Evolutionary conservation across 2,113 vertebrate species (phyloP), one percentile per base, ranked within the genome.

Genomic region (Lanius ludovicianus): DNA sequence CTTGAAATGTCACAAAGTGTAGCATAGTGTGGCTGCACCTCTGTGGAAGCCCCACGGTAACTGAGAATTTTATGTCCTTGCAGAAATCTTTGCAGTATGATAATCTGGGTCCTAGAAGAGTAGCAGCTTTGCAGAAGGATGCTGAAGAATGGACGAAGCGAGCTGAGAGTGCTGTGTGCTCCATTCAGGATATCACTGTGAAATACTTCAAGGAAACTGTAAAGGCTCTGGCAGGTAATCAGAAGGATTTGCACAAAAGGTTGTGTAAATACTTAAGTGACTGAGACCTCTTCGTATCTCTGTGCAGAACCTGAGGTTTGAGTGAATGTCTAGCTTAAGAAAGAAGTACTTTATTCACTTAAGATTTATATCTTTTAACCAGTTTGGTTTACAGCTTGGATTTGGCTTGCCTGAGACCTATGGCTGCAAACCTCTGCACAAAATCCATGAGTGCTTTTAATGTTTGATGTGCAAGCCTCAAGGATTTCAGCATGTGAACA

Each of bases 181-280:
- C 99, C 42, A 99, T 99, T 90, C 99, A 99, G 95, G 99, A 99
- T 93, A 98, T 99, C 97, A 99, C 99, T 13, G 99, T 99, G 94
- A 98, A 98, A 95, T 99, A 99, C 97, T 99, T 99, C 95, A 98
- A 98, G 91, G 98, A 99, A 95, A 99, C 99, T 19, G 98, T 98
- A 33, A 98, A 98, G 80, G 98, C 99, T 39, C 84, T 99, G 68
- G 94, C 98, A 97, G 99, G 99, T 99, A 98, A 93, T 74, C 10
- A 15, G 46, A 53, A 59, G 56, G 39, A 74, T 57, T 77, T 65
- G 27, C 31, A 16, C 55, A 55, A 57, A 82, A 74, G 15, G 35
- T 64, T 79, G n/a, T 74, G 17, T 55, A 52, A 90, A 46, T 71
- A 47, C 33, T 46, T 68, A 4, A 2, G 41, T 33, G 21, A 31